phyloP scores from a whole-genome alignment of 2,888 invertebrate genomes.

The Platypus cylindrus region DNA sequence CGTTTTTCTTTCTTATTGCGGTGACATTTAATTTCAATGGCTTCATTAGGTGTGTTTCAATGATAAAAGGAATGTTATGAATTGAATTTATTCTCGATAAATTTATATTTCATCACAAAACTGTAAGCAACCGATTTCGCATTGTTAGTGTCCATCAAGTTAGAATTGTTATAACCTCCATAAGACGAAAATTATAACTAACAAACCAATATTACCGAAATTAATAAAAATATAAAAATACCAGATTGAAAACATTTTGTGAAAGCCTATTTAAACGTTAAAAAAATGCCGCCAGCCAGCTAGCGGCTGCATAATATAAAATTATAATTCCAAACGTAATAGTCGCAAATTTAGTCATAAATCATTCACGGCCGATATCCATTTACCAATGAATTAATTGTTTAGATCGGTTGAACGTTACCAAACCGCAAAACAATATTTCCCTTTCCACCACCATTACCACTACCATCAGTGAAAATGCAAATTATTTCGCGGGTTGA shows the following conservation, averaged over 20 bases:
- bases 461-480: too few relatives aligned
- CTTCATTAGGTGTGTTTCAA: constrained; percentile 1
- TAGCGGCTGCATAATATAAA: too few relatives aligned
- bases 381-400: constrained; percentile 19
- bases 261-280: too few relatives aligned
- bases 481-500: constrained; percentile 14
- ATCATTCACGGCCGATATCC: constrained; percentile 17
- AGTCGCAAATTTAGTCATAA: constrained; percentile 16
- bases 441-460: constrained; percentile 10
- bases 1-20: constrained; percentile 1
- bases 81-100: too few relatives aligned
- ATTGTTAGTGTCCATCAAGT: constrained; percentile 1
- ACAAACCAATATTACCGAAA: too few relatives aligned
- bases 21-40: constrained; percentile 3
- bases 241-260: too few relatives aligned
- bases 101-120: too few relatives aligned
- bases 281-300: too few relatives aligned
- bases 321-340: constrained; percentile 17
- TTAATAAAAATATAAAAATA: too few relatives aligned
- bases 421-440: constrained; percentile 19
- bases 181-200: too few relatives aligned
- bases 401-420: constrained; percentile 17
- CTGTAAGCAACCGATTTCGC: not conserved
- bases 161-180: too few relatives aligned
- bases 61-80: too few relatives aligned